Conservation (phyloP, 1,140 invertebrate species). For the Rhagoletis pomonella region DNA sequence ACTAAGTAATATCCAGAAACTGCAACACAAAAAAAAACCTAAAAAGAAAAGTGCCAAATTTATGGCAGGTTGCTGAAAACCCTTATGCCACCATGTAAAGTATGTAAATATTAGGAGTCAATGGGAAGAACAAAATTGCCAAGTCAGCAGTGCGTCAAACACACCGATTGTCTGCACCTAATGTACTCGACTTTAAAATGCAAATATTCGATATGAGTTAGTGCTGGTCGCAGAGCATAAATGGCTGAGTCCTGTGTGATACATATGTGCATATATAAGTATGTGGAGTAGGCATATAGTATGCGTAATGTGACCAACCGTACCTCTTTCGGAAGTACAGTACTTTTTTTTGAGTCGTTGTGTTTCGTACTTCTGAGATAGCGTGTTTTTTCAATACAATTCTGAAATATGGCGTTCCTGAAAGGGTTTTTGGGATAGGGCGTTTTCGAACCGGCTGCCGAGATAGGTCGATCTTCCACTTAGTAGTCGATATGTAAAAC, state of each 20-base stretch:
- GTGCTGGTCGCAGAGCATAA: background rate
- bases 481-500: too few species aligned
- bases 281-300: too few species aligned
- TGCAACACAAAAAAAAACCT: background rate
- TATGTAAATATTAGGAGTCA: conserved; percentile 15
- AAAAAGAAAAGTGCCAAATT: background rate
- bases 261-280: background rate
- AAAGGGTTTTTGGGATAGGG: too few species aligned
- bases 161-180: conserved; percentile 36
- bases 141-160: background rate
- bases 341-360: too few species aligned
- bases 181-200: conserved; percentile 46
- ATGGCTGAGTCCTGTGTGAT: background rate
- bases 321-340: too few species aligned
- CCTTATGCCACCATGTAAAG: background rate
- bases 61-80: conserved; percentile 23
- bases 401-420: too few species aligned
- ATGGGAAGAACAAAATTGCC: background rate
- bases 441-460: too few species aligned
- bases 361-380: too few species aligned
- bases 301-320: too few species aligned
- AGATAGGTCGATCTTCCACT: too few species aligned
- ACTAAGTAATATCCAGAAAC: background rate
- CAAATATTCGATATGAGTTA: conserved; percentile 35
- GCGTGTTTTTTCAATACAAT: too few species aligned